Evolutionary conservation across 2,888 invertebrate genomes (phyloP).

Genomic region (Phanerotoma sp.): DNA sequence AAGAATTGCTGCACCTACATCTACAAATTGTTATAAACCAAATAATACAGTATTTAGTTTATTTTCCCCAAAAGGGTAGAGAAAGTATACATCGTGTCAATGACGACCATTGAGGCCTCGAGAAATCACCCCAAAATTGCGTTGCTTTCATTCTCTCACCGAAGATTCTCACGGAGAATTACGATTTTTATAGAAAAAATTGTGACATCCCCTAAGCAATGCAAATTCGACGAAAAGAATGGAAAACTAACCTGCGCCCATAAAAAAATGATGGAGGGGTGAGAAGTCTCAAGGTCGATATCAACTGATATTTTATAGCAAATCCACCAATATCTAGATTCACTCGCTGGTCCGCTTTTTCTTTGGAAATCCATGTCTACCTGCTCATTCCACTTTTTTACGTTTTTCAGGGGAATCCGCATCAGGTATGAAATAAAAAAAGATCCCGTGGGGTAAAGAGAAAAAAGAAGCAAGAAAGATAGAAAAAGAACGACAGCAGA

Average conservation of each 20-base stretch:
- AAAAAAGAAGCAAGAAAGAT: slow-evolving; percentile 19
- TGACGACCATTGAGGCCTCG: not conserved
- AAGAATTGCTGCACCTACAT: slow-evolving; percentile 3
- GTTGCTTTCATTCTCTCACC: slow-evolving; percentile 36
- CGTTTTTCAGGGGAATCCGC: slow-evolving; percentile 52
- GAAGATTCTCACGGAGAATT: slow-evolving; percentile 31
- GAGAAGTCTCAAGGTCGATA: slow-evolving; percentile 16
- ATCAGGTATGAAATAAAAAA: slow-evolving; percentile 44
- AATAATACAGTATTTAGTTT: no score
- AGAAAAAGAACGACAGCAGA: slow-evolving; percentile 28
- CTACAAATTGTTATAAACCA: no score
- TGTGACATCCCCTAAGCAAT: slow-evolving; percentile 33
- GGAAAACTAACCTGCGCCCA: slow-evolving; percentile 23
- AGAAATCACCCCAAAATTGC: slow-evolving; percentile 18
- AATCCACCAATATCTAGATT: slow-evolving; percentile 39
- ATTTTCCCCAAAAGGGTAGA: slow-evolving; percentile 33
- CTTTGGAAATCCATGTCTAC: slow-evolving; percentile 39
- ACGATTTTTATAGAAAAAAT: slow-evolving; percentile 13
- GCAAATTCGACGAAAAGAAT: slow-evolving; percentile 46
- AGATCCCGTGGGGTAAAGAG: not conserved
- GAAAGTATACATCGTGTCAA: slow-evolving; percentile 5
- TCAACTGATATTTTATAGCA: slow-evolving; percentile 49
- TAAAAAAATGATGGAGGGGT: not conserved
- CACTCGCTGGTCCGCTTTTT: slow-evolving; percentile 24
- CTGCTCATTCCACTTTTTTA: slow-evolving; percentile 46